Evolutionary conservation across 1,140 invertebrate genomes (phyloP), one percentile per base, ranked within the genome.

Genomic region (Drosophila insularis): DNA sequence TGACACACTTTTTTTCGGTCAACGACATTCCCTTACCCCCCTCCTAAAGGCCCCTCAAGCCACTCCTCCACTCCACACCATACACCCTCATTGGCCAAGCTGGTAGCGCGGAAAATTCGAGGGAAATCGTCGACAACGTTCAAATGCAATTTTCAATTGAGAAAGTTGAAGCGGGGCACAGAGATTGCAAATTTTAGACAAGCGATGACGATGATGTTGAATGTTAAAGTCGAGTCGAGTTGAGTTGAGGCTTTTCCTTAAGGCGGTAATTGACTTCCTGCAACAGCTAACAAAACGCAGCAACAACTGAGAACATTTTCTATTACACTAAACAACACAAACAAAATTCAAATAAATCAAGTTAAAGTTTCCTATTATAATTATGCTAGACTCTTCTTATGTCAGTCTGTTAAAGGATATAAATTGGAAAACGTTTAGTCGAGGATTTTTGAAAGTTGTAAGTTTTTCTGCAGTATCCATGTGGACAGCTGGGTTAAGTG

Each of bases 1-100:
- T 82, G 80, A 84, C 81, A 86, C 76, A 84, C 81, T 85, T 71
- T 85, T 74, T 85, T 85, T 85, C 78, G 81, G 81, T 78, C 81
- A 85, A 78, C 81, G 60, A 71, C 81, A 50, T 50, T 50, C 43
- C 43, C 43, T 50, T 50, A 8, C 7, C 43, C 3, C 43, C 5
- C 14, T 17, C 17, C 17, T 46, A 10, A 2, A 5, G 5, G 0
- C 14, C 8, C 17, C 17, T 46, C 10, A 2, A 5, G 5, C 0
- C 35, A 37, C 19, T 10, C 3, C 17, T 14, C 7, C 43, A 14
- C 2, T 11, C 8, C 1, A 1, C 14, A 1, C 7, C 14, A 7
- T 6, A 19, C 7, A 8, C 13, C 68, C 79, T 66, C 74, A 70
- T 78, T 27, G 27, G 63, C 68, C 69, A 63, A 87, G 74, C 72